Evolutionary conservation across 1,140 invertebrate species (phyloP).

Genomic region (Apis florea): DNA sequence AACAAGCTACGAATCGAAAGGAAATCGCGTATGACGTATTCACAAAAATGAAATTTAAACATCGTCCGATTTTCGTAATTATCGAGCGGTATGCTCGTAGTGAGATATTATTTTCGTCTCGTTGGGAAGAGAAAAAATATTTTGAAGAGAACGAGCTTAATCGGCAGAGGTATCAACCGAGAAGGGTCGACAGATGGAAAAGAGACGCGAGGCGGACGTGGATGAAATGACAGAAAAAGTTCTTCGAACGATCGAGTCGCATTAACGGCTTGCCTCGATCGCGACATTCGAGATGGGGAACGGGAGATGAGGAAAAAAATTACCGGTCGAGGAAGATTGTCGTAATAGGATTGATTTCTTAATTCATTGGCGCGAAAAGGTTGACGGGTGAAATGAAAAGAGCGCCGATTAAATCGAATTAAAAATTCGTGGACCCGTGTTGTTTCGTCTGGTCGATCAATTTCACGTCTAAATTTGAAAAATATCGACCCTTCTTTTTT

Average conservation of each 20-base stretch:
- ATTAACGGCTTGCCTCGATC: background rate
- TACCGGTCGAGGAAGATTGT: background rate
- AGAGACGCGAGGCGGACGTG: background rate
- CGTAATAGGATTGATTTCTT: background rate
- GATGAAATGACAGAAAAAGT: background rate
- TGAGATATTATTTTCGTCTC: constrained; percentile 11
- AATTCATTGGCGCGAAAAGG: background rate
- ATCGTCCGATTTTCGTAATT: background rate
- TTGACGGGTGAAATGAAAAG: background rate
- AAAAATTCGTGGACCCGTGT: background rate
- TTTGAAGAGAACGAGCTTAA: background rate
- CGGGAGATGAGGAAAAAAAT: background rate
- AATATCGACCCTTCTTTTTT: no score
- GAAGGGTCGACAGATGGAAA: background rate
- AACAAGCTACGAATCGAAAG: background rate
- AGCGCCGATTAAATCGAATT: no score
- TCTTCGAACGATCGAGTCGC: background rate
- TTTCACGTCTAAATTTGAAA: no score
- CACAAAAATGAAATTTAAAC: background rate
- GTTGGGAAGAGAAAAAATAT: background rate
- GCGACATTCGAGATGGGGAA: background rate
- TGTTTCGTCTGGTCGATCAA: no score
- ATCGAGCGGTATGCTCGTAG: background rate
- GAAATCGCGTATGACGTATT: background rate
- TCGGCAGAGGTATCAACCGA: constrained; percentile 9